Evolutionary conservation across 2,888 invertebrate species (phyloP).

Genomic region (Electrophaes corylata): DNA sequence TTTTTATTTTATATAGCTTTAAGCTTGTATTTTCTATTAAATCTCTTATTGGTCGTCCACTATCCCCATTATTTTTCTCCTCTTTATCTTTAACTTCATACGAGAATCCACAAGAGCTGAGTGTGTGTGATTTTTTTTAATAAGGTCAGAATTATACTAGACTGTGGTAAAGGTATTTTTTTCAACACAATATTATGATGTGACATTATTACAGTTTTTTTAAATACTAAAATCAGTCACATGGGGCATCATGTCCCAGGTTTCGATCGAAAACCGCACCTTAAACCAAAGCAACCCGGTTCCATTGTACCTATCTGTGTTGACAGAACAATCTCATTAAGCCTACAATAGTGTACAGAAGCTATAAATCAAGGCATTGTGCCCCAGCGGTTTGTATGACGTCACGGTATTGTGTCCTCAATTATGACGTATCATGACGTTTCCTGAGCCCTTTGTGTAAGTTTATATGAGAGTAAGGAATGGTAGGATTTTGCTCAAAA

Average conservation of each 20-base stretch:
- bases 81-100: too few relatives aligned
- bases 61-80: too few relatives aligned
- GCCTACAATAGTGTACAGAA: conserved; percentile 62
- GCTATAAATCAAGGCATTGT: conserved; percentile 75
- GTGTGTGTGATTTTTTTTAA: too few relatives aligned
- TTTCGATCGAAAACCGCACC: conserved; percentile 2
- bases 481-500: neutral
- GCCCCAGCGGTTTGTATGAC: conserved; percentile 49
- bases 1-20: too few relatives aligned
- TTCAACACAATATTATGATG: too few relatives aligned
- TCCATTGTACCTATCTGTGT: conserved; percentile 44
- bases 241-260: neutral
- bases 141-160: too few relatives aligned
- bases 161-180: too few relatives aligned
- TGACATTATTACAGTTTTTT: too few relatives aligned
- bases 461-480: conserved; percentile 14
- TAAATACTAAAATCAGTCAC: too few relatives aligned
- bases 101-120: too few relatives aligned
- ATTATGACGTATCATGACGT: conserved; percentile 57
- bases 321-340: conserved; percentile 75
- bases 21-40: too few relatives aligned
- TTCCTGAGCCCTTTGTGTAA: conserved; percentile 32
- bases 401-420: conserved; percentile 42
- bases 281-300: conserved; percentile 6
- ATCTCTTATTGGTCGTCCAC: too few relatives aligned